phyloP scores from a whole-genome alignment of 2,113 vertebrate species.

The Dendropsophus ebraccatus region DNA sequence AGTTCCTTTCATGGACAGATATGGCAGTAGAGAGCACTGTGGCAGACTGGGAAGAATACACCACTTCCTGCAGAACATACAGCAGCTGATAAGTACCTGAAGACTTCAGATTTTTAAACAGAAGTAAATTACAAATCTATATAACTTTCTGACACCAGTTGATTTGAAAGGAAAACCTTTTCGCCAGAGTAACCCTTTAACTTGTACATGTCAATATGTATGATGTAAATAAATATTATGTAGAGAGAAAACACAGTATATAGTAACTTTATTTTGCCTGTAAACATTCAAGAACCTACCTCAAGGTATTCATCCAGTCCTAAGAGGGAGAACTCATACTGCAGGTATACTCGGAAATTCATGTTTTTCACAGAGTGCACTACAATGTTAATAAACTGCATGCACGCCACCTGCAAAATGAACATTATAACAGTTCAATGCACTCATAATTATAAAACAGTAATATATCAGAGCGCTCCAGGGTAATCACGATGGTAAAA shows the following conservation, averaged over 20 bases:
- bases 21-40: too few species aligned
- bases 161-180: too few species aligned
- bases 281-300: conserved; percentile 67
- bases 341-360: conserved; percentile 95
- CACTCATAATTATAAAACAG: not conserved
- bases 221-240: not conserved
- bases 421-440: not conserved
- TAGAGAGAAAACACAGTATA: not conserved
- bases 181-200: too few species aligned
- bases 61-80: too few species aligned
- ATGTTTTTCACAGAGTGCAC: conserved; percentile 97
- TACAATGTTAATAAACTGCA: conserved; percentile 99
- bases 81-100: too few species aligned
- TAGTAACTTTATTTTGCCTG: not conserved
- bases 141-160: too few species aligned
- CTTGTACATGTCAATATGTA: not conserved
- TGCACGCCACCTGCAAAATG: conserved; percentile 87
- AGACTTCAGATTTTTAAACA: too few species aligned
- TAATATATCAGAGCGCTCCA: rapidly evolving
- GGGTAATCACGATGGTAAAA: too few species aligned
- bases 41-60: too few species aligned
- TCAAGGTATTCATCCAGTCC: conserved; percentile 89
- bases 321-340: conserved; percentile 90
- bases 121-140: too few species aligned
- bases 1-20: too few species aligned